Evolutionary conservation across 2,113 vertebrate species (phyloP).

Genomic region (Tautogolabrus adspersus): DNA sequence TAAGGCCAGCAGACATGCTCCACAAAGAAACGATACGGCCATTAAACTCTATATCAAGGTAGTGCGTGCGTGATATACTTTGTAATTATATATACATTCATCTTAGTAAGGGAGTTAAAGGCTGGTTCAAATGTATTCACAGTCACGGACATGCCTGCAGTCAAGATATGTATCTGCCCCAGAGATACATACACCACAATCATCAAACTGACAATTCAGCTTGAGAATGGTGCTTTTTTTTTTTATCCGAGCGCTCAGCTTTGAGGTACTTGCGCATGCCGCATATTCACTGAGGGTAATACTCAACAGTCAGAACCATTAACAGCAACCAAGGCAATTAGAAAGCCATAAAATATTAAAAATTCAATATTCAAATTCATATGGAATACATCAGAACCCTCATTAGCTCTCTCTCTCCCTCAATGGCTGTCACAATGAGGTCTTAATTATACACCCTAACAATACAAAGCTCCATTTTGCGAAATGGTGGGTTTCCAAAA

Average conservation of each 20-base stretch:
- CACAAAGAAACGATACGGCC: constrained; percentile 79
- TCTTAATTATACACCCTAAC: constrained; percentile 80
- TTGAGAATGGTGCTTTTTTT: constrained; percentile 45
- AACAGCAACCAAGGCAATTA: constrained; percentile 78
- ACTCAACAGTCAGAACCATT: constrained; percentile 72
- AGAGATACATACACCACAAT: constrained; percentile 47
- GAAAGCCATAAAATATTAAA: constrained; percentile 81
- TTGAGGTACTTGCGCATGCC: constrained; percentile 50
- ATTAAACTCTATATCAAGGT: constrained; percentile 81
- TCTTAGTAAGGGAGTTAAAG: constrained; percentile 70
- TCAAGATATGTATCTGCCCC: constrained; percentile 60
- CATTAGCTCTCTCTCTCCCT: constrained; percentile 76
- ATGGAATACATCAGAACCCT: constrained; percentile 80
- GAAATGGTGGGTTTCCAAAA: constrained; percentile 73
- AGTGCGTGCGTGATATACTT: constrained; percentile 75
- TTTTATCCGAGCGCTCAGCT: constrained; percentile 26
- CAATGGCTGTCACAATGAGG: constrained; percentile 76
- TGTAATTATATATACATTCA: constrained; percentile 81
- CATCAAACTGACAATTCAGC: constrained; percentile 26
- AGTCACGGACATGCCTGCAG: constrained; percentile 71
- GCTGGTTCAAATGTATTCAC: constrained; percentile 72
- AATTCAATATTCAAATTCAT: constrained; percentile 80
- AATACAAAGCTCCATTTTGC: constrained; percentile 78
- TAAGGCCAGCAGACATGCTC: constrained; percentile 81
- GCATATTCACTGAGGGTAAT: constrained; percentile 61